Conservation (phyloP, 1,140 invertebrate species). For the Caenorhabditis latens region DNA sequence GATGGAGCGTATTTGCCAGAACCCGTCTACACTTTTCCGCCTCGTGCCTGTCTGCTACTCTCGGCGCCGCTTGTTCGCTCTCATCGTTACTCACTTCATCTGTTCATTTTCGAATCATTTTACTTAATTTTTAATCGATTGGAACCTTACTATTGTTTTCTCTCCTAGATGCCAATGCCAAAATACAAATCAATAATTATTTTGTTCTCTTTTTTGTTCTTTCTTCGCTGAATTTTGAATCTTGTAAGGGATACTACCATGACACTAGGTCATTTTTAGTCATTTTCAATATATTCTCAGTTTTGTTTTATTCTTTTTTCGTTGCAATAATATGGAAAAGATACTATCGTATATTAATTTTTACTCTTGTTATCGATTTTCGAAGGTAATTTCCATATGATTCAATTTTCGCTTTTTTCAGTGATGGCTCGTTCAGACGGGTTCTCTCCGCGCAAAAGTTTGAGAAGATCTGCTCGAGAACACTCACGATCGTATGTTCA, state of each 20-base stretch:
- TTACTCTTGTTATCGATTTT: constrained; percentile 1
- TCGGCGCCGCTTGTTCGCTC: not conserved
- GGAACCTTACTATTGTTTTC: not conserved
- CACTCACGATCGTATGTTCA: constrained; percentile 12
- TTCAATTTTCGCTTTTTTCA: not conserved
- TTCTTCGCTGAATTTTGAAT: too few relatives aligned
- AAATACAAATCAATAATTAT: too few relatives aligned
- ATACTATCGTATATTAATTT: too few relatives aligned
- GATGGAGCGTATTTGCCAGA: not conserved
- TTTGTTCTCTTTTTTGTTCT: too few relatives aligned
- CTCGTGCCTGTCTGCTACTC: constrained; percentile 27
- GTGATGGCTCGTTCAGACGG: constrained; percentile 18
- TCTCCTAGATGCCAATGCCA: too few relatives aligned
- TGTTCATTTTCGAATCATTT: not conserved
- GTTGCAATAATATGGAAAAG: too few relatives aligned
- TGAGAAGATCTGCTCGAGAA: constrained; percentile 45
- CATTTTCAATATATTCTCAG: too few relatives aligned
- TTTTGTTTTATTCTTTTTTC: too few relatives aligned
- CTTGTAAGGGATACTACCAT: too few relatives aligned
- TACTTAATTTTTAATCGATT: not conserved
- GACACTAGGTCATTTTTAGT: too few relatives aligned
- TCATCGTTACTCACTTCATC: too few relatives aligned
- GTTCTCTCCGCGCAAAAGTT: constrained; percentile 34
- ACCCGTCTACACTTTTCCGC: not conserved
- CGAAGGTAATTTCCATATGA: too few relatives aligned